phyloP scores from a whole-genome alignment of 2,797 vertebrate species.

The Geotrypetes seraphini region DNA sequence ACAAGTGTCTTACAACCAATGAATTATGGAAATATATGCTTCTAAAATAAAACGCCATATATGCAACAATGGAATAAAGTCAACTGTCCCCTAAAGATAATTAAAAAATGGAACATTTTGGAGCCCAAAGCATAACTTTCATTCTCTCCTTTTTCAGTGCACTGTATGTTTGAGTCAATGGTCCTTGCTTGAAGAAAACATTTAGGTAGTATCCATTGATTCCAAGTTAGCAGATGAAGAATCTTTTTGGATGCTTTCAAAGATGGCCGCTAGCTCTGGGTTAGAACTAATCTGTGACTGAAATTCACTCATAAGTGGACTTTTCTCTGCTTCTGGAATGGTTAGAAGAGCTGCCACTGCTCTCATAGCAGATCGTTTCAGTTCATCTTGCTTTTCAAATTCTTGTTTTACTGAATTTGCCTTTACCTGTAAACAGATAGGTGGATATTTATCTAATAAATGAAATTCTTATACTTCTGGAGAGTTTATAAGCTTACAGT shows the following conservation, averaged over 20 bases:
- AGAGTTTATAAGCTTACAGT: no score
- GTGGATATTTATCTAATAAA: no score
- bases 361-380: conserved; percentile 94
- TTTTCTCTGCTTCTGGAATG: conserved; percentile 96
- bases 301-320: conserved; percentile 95
- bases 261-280: conserved; percentile 95
- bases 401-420: conserved; percentile 97
- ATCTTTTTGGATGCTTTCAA: conserved; percentile 98
- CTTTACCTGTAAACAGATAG: conserved; percentile 93
- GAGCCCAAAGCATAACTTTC: conserved; percentile 66
- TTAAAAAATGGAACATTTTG: conserved; percentile 66
- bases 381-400: conserved; percentile 97
- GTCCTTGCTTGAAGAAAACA: conserved; percentile 51
- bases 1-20: conserved; percentile 56
- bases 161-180: conserved; percentile 75
- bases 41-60: conserved; percentile 70
- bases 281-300: conserved; percentile 98
- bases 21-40: conserved; percentile 59
- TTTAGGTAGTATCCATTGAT: conserved; percentile 98
- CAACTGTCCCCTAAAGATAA: conserved; percentile 59
- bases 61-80: conserved; percentile 68
- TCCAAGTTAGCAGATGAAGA: conserved; percentile 93
- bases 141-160: conserved; percentile 77
- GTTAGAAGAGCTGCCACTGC: conserved; percentile 90
- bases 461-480: no score